Base-by-base conservation (phyloP, 2,888 invertebrate genomes). In the Pammene aurita region DNA sequence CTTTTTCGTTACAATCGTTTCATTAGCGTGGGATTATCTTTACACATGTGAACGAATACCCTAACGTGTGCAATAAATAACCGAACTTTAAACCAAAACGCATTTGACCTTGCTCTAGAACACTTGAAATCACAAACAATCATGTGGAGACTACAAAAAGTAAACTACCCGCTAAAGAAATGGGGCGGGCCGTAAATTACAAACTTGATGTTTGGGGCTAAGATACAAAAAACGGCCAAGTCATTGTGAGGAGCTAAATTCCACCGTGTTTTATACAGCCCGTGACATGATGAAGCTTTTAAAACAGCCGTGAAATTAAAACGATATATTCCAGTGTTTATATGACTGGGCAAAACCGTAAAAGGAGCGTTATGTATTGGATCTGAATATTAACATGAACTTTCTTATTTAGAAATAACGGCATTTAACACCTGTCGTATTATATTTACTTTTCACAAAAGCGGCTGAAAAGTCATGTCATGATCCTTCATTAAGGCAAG, bases 121-220 rank as follows among this genome's bases (percentile, higher is more conserved):
- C 64, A 69, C 60, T 69, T 64, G 60, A 60, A 60, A 65, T 54
- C 41, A 52, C 52, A 68, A 63, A 41, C 35, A 44, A 54, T 42
- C 48, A 50, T 52, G 60, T 48, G 64, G 67, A 60, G 69, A 10
- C n/a, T 9, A 64, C 60, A 65, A 52, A 71, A 67, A 64, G 9
- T 9, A 38, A 61, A 67, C 44, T 63, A 67, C 67, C 14, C 52
- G 57, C 54, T 58, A 64, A 64, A 60, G 58, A 64, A 68, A 68
- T 56, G 46, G 58, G 69, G 54, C 16, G 16, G 38, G 60, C 48
- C 60, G 72, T 73, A 74, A 74, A 73, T 73, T 71, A 71, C 62
- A 26, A 70, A 64, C 66, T 61, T 71, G 70, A 72, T 71, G 67
- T 55, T 71, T 72, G 60, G 44, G 46, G 26, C 44, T 44, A 66